phyloP scores from a whole-genome alignment of 2,888 invertebrate genomes.

The Melanostoma scalare region DNA sequence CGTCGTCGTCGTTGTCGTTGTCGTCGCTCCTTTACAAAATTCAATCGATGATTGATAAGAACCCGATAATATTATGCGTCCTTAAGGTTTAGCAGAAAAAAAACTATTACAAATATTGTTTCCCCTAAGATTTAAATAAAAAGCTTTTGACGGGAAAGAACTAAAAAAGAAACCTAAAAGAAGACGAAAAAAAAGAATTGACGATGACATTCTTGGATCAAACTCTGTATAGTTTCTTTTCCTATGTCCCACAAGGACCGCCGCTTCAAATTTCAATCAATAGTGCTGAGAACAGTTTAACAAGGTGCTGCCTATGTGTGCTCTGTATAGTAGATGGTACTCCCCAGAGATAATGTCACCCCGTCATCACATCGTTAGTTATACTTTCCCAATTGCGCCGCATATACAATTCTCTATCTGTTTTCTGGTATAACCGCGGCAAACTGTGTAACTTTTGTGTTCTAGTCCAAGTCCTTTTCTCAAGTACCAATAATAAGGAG shows the following conservation, averaged over 20 bases:
- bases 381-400: constrained; percentile 29
- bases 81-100: constrained; percentile 34
- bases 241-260: constrained; percentile 55
- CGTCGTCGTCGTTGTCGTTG: neutral
- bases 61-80: constrained; percentile 61
- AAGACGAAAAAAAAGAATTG: constrained; percentile 40
- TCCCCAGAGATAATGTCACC: constrained; percentile 68
- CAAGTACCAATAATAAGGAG: constrained; percentile 73
- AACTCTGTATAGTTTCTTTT: constrained; percentile 59
- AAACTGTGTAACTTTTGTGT: constrained; percentile 60
- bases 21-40: constrained; percentile 23
- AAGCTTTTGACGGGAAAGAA: constrained; percentile 43
- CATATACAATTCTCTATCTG: constrained; percentile 16
- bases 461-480: constrained; percentile 67
- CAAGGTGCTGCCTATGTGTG: constrained; percentile 63
- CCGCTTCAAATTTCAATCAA: constrained; percentile 70
- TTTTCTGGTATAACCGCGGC: constrained; percentile 6
- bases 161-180: constrained; percentile 1
- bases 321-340: constrained; percentile 47
- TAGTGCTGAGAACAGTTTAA: constrained; percentile 68
- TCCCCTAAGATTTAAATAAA: constrained; percentile 50
- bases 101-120: constrained; percentile 26
- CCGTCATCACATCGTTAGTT: constrained; percentile 70
- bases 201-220: constrained; percentile 45
- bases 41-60: constrained; percentile 53